A percentile compares a stretch with the other conserved stretches of the same genome.
Conservation (phyloP, 2,113 vertebrate species). For the Cygnus atratus region DNA sequence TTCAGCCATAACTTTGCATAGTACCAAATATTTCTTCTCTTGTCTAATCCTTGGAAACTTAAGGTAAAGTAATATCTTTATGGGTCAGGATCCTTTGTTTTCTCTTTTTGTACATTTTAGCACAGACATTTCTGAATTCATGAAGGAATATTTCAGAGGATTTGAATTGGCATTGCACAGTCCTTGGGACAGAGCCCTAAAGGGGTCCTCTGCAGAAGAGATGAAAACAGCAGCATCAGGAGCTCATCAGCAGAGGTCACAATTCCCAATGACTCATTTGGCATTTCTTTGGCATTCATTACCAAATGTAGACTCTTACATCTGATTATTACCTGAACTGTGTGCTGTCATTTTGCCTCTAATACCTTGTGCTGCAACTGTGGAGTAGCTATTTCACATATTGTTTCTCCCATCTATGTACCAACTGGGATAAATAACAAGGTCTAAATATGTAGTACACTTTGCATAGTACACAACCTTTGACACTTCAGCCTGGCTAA, state of each 20-base stretch:
- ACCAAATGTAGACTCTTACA: neutral
- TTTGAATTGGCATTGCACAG: neutral
- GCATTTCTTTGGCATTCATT: neutral
- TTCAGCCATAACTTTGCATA: neutral
- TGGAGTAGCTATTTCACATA: neutral
- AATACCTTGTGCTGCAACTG: neutral
- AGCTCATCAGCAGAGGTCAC: neutral
- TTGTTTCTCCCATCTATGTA: neutral
- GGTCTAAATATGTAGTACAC: neutral
- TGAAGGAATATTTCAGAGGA: neutral
- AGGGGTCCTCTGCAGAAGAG: neutral
- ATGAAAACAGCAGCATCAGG: neutral
- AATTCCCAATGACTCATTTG: neutral
- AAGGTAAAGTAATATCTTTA: neutral
- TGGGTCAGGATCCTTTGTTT: neutral
- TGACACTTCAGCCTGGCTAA: neutral
- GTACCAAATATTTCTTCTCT: neutral
- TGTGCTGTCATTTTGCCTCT: neutral
- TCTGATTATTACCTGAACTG: neutral
- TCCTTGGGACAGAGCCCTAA: neutral
- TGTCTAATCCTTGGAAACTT: neutral
- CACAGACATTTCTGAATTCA: neutral
- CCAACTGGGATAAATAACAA: slow-evolving; percentile 14
- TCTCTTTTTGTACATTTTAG: neutral
- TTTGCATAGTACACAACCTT: neutral